phyloP scores from a whole-genome alignment of 2,797 vertebrate species.

The Trichosurus vulpecula region DNA sequence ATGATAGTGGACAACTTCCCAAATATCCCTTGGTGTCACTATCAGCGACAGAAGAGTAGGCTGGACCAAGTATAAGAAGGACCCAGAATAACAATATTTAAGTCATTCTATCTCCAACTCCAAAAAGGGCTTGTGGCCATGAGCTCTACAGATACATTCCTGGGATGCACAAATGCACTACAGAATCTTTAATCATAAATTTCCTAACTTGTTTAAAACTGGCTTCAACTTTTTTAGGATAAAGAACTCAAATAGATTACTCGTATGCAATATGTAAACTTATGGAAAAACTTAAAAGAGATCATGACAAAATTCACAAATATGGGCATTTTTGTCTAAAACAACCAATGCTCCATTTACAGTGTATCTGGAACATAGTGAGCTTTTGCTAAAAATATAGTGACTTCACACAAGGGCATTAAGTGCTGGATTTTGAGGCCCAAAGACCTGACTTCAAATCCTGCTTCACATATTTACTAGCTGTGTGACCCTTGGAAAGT shows the following conservation, averaged over 20 bases:
- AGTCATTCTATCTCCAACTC: not conserved
- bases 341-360: not conserved
- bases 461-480: not conserved
- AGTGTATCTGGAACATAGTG: not conserved
- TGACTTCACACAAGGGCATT: not conserved
- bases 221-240: not conserved
- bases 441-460: not conserved
- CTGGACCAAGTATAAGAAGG: not conserved
- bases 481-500: not conserved
- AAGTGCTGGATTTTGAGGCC: not conserved
- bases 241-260: not conserved
- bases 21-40: not conserved
- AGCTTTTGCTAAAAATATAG: not conserved
- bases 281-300: constrained; percentile 13
- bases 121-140: not conserved
- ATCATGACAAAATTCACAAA: constrained; percentile 7
- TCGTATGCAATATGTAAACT: not conserved
- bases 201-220: constrained; percentile 34
- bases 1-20: not conserved
- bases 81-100: not conserved
- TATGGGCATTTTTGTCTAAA: not conserved
- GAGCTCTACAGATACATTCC: not conserved
- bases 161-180: not conserved
- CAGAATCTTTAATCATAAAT: constrained; percentile 17
- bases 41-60: not conserved